A percentile compares a stretch with the other conserved stretches of the same genome.
Evolutionary conservation across 2,113 vertebrate species (phyloP).

Genomic region (Thamnaconus septentrionalis): DNA sequence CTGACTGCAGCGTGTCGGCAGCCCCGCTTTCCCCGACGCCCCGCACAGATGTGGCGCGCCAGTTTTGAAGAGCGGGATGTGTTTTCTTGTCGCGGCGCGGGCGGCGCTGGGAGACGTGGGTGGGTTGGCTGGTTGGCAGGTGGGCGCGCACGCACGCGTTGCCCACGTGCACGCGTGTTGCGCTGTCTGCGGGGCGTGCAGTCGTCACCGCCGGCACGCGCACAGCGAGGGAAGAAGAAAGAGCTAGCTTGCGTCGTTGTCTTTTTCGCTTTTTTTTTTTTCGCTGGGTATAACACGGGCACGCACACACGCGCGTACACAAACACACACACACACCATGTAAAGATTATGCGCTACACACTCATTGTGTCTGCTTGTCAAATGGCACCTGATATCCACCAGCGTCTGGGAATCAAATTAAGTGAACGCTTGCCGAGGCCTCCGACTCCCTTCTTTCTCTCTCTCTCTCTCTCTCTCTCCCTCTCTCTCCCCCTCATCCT

Average conservation of each 20-base stretch:
- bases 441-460: constrained; percentile 61
- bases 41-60: too few relatives aligned
- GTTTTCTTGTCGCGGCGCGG: constrained; percentile 31
- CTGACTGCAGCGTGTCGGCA: constrained; percentile 59
- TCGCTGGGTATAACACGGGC: constrained; percentile 49
- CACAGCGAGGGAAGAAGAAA: constrained; percentile 45
- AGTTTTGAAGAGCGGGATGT: constrained; percentile 22
- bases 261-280: constrained; percentile 39
- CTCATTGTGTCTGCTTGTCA: constrained; percentile 70
- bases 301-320: constrained; percentile 20
- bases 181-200: constrained; percentile 52
- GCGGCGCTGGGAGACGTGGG: constrained; percentile 41
- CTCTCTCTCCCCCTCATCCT: constrained; percentile 62
- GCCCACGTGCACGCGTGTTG: constrained; percentile 47
- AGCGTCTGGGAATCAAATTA: constrained; percentile 94
- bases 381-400: constrained; percentile 75
- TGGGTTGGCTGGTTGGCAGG: constrained; percentile 37
- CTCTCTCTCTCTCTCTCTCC: constrained; percentile 60
- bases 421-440: constrained; percentile 72
- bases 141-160: constrained; percentile 1
- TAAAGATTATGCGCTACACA: constrained; percentile 55
- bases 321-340: constrained; percentile 21
- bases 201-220: constrained; percentile 52
- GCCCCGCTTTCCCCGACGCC: constrained; percentile 2
- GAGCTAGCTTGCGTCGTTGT: constrained; percentile 47